Evolutionary conservation across 2,113 vertebrate genomes (phyloP).

Genomic region (Numenius arquata): DNA sequence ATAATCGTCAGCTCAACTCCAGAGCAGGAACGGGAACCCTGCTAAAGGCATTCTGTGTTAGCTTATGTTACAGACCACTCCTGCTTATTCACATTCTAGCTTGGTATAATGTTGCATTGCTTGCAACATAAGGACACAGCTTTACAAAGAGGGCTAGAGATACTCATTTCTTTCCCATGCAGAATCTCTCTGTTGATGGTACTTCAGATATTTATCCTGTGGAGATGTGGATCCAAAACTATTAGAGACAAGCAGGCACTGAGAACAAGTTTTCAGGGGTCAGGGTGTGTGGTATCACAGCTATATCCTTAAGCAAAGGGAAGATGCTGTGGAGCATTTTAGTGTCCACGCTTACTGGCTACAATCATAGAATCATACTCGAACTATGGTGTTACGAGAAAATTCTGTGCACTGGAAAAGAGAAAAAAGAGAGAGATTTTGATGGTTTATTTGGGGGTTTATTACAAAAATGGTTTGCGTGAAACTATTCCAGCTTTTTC

Average conservation of each 20-base stretch:
- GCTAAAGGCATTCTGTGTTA: background rate
- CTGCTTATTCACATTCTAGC: background rate
- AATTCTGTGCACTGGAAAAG: background rate
- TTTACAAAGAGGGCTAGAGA: background rate
- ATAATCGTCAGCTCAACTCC: background rate
- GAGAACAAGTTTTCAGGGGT: no score
- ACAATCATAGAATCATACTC: background rate
- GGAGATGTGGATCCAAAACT: background rate
- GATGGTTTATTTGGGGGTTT: background rate
- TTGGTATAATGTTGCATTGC: background rate
- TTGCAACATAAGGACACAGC: background rate
- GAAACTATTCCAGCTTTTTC: background rate
- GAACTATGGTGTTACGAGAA: background rate
- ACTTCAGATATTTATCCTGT: background rate
- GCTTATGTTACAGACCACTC: background rate
- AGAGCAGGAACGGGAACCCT: background rate
- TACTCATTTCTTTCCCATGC: background rate
- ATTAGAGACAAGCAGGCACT: no score
- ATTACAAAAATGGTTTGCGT: background rate
- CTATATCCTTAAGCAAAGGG: background rate
- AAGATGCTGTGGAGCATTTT: background rate
- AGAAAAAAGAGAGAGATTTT: background rate
- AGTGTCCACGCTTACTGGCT: background rate
- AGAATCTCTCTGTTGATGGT: rapidly evolving
- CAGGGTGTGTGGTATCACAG: background rate